These are phyloP conservation scores for Muraenolepis orangiensis DNA, from an alignment of 2,797 vertebrate genomes.

Conservation along the genomic window DNA sequence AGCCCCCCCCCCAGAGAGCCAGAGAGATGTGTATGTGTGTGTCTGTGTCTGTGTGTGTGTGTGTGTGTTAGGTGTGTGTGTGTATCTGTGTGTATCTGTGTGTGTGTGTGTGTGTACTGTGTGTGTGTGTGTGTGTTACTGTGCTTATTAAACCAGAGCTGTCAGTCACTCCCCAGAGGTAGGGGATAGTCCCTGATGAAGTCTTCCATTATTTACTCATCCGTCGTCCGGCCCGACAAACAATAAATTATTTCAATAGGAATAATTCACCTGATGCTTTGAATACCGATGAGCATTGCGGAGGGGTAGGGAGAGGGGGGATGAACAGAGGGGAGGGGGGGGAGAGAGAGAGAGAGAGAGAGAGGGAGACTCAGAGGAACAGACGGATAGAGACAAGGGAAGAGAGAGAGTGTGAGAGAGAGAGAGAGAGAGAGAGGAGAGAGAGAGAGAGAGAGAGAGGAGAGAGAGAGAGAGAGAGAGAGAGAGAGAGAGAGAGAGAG, in stretches of 20 bases:
- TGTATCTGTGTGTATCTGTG: slow-evolving; percentile 13
- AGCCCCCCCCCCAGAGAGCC: slow-evolving; percentile 27
- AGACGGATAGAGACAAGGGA: neutral
- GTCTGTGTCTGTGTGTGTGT: slow-evolving; percentile 10
- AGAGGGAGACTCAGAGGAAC: neutral
- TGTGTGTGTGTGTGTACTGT: neutral
- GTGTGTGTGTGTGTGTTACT: neutral
- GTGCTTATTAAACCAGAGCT: slow-evolving; percentile 43
- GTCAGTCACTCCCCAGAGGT: slow-evolving; percentile 52
- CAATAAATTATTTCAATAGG: slow-evolving; percentile 71
- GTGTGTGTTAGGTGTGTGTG: slow-evolving; percentile 12
- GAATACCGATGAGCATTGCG: slow-evolving; percentile 46
- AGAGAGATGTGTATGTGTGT: neutral
- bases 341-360: neutral
- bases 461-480: neutral
- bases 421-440: neutral
- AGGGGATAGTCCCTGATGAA: slow-evolving; percentile 57
- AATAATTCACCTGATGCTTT: slow-evolving; percentile 60
- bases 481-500: neutral
- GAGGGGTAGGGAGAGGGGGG: neutral
- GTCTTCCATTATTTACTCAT: slow-evolving; percentile 72
- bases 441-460: neutral
- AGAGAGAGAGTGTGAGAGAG: neutral
- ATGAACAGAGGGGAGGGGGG: too few species aligned
- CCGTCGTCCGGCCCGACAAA: slow-evolving; percentile 49